A percentile compares a stretch with the other conserved stretches of the same genome.
These are phyloP conservation scores for Calyptomena viridis DNA, from an alignment of 2,113 vertebrate species.

Conservation along the genomic window DNA sequence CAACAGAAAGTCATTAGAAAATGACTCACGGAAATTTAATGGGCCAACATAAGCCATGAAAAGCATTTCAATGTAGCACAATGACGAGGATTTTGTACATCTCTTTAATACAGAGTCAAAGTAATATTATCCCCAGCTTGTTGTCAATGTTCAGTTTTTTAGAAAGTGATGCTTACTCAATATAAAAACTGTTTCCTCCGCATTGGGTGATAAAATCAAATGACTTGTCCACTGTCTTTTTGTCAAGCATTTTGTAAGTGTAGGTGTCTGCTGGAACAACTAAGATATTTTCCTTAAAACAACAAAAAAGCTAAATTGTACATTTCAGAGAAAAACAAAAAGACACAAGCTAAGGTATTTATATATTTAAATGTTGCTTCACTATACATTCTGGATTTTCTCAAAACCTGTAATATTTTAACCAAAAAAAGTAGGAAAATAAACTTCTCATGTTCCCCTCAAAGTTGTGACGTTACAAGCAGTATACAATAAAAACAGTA, in stretches of 20 bases:
- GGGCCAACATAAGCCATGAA: neutral
- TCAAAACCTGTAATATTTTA: neutral
- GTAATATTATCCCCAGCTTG: neutral
- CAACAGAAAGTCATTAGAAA: neutral
- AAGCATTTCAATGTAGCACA: neutral
- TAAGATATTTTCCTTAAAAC: conserved; percentile 84
- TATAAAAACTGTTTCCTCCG: conserved; percentile 85
- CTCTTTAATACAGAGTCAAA: neutral
- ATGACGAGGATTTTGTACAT: neutral
- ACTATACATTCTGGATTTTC: neutral
- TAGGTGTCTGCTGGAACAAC: conserved; percentile 83
- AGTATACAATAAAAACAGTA: neutral
- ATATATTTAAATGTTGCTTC: neutral
- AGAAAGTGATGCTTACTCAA: conserved; percentile 79
- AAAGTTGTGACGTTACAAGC: neutral
- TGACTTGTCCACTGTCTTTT: conserved; percentile 83
- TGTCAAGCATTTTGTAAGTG: conserved; percentile 79
- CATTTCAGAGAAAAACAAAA: conserved; percentile 10
- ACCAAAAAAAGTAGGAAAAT: neutral
- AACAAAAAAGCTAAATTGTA: conserved; percentile 33
- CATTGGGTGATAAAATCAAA: conserved; percentile 85
- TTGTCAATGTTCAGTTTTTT: neutral
- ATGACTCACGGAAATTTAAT: conserved; percentile 16
- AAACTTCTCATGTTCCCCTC: neutral
- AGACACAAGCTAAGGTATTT: neutral